These are phyloP conservation scores for Oxyruncus cristatus DNA, from an alignment of 2,113 vertebrate genomes.

Conservation along the genomic window DNA sequence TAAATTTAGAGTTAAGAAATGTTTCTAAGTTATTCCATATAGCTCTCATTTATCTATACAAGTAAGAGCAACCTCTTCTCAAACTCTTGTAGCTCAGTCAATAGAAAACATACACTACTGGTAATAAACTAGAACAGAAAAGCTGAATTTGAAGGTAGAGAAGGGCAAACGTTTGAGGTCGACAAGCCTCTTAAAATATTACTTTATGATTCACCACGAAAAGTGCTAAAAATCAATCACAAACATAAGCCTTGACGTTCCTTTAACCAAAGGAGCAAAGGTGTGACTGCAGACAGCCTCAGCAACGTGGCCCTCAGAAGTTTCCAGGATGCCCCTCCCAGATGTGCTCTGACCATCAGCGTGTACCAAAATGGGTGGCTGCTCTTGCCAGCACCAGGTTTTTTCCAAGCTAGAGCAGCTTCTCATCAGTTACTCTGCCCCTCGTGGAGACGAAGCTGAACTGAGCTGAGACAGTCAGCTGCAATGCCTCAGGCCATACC, in stretches of 20 bases:
- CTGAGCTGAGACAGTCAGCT: neutral
- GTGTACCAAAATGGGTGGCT: neutral
- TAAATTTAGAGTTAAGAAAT: neutral
- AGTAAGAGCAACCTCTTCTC: neutral
- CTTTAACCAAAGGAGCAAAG: rapidly evolving
- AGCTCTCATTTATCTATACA: neutral
- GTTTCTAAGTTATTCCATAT: neutral
- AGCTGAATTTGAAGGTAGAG: neutral
- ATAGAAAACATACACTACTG: neutral
- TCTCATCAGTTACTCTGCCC: neutral
- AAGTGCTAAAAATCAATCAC: neutral
- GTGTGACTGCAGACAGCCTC: neutral
- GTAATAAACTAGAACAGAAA: neutral
- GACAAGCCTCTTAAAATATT: neutral
- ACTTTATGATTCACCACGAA: neutral
- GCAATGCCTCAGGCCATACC: conserved; percentile 70
- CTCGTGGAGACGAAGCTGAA: neutral
- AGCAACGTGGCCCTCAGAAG: neutral
- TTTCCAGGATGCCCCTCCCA: neutral
- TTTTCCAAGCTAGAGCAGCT: neutral
- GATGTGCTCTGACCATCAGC: neutral
- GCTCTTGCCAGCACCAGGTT: neutral
- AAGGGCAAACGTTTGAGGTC: neutral
- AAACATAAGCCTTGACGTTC: neutral
- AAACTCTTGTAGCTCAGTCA: neutral